Base-by-base conservation (phyloP, 1,140 invertebrate genomes). In the Pseudomyrmex gracilis region DNA sequence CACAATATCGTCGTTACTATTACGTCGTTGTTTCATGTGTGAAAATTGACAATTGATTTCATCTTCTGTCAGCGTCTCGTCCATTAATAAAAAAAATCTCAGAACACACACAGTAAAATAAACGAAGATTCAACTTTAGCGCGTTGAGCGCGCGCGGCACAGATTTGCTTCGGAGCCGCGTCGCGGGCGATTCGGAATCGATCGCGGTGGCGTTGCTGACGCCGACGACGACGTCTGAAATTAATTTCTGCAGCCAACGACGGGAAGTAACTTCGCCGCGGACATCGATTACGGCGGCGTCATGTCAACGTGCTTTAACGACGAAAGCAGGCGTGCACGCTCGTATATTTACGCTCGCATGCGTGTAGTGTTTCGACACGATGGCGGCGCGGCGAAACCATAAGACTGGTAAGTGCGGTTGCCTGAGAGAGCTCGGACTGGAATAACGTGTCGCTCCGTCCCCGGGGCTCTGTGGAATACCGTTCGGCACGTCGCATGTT, bases 251-350 rank as follows among this genome's bases (percentile, higher is more conserved):
- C 20, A 61, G 78, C 57, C 70, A 73, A 64, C 78, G 70, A 57
- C 78, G 70, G 68, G 58, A 74, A 74, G 68, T 24, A 80, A 73
- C 70, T 74, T 73, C 47, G 78, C 43, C 71, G 47, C 47, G 78
- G 78, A 73, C 78, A 74, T 82, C 70, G 78, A 82, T 82, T 82
- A 82, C 78, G 70, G 70, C 57, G 78, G 78, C 78, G 70, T 74
- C 68, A 74, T 63, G 78, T 82, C 78, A 74, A 61, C 47, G 58
- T 74, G 70, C 68, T 82, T 82, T 82, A 82, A 82, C 78, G 70
- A 74, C 78, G 78, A 82, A 63, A 82, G 47, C 78, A 73, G 68
- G 58, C 70, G 49, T 2, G 13, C 34, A 8, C 70, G 49, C 51
- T 61, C 61, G 34, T 84, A 43, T 66, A 70, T 84, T 78, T 55